A percentile compares a stretch with the other conserved stretches of the same genome.
Conservation (phyloP, 2,113 vertebrate species). For the Hemibagrus wyckioides region DNA sequence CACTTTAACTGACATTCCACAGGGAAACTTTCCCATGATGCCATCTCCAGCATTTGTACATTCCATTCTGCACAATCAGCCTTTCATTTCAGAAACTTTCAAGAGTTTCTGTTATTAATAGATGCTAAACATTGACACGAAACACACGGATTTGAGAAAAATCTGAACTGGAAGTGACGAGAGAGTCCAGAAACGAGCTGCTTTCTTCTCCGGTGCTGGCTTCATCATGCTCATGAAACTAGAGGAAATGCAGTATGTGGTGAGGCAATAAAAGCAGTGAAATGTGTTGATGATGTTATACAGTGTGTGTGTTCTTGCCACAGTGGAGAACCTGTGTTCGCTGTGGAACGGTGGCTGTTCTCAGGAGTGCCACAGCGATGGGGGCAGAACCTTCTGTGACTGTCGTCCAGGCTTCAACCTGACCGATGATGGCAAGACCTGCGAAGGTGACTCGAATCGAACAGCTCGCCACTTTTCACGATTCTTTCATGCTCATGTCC, state of each 20-base stretch:
- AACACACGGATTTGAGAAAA: neutral
- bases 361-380: conserved; percentile 78
- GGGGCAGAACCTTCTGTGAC: conserved; percentile 73
- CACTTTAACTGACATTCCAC: neutral
- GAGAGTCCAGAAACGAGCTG: neutral
- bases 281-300: neutral
- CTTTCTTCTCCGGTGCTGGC: neutral
- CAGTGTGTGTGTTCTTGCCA: neutral
- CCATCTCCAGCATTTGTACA: neutral
- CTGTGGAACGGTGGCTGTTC: conserved; percentile 86
- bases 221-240: neutral
- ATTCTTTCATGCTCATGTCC: neutral
- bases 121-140: neutral
- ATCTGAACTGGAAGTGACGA: neutral
- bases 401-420: conserved; percentile 81
- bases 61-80: neutral
- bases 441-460: conserved; percentile 74
- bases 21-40: neutral
- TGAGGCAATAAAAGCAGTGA: neutral
- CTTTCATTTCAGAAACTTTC: neutral
- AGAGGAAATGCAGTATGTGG: neutral
- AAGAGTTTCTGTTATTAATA: neutral
- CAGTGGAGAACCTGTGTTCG: conserved; percentile 81
- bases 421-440: conserved; percentile 76
- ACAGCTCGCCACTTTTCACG: neutral